Evolutionary conservation across 1,140 invertebrate genomes (phyloP).

Genomic region (Penaeus chinensis): DNA sequence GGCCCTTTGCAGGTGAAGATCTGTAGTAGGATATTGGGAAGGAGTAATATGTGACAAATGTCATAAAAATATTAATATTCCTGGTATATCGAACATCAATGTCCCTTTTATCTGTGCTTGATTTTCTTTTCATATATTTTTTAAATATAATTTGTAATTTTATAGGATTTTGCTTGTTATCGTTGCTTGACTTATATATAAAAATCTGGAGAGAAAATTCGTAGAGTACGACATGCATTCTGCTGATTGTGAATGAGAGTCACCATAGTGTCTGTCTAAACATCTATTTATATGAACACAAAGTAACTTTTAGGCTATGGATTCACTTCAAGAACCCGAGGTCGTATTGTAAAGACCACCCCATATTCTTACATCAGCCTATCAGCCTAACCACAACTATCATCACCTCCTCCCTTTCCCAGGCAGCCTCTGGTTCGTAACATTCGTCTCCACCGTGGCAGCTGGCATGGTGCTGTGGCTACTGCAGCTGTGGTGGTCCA

Average conservation of each 20-base stretch:
- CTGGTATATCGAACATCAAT: too few relatives aligned
- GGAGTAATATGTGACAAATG: not conserved
- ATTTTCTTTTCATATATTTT: too few relatives aligned
- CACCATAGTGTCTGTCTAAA: too few relatives aligned
- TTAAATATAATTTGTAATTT: too few relatives aligned
- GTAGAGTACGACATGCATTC: too few relatives aligned
- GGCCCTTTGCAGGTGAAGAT: slow-evolving; percentile 39
- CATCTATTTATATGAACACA: not conserved
- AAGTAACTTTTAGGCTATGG: not conserved
- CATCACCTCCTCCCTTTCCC: not conserved
- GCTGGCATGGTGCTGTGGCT: slow-evolving; percentile 36
- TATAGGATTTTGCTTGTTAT: too few relatives aligned
- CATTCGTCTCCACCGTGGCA: slow-evolving; percentile 2
- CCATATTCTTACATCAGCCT: not conserved
- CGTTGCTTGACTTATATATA: too few relatives aligned
- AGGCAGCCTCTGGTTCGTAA: slow-evolving; percentile 36
- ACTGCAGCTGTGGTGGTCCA: slow-evolving; percentile 35
- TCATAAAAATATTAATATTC: not conserved
- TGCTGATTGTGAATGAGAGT: too few relatives aligned
- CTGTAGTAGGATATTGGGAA: not conserved
- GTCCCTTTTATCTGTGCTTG: too few relatives aligned
- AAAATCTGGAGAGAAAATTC: too few relatives aligned
- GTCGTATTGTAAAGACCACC: not conserved
- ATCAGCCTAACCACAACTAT: too few relatives aligned
- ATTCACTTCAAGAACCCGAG: not conserved